Conservation (phyloP, 2,888 invertebrate genomes). For the Dichetophora obliterata region DNA sequence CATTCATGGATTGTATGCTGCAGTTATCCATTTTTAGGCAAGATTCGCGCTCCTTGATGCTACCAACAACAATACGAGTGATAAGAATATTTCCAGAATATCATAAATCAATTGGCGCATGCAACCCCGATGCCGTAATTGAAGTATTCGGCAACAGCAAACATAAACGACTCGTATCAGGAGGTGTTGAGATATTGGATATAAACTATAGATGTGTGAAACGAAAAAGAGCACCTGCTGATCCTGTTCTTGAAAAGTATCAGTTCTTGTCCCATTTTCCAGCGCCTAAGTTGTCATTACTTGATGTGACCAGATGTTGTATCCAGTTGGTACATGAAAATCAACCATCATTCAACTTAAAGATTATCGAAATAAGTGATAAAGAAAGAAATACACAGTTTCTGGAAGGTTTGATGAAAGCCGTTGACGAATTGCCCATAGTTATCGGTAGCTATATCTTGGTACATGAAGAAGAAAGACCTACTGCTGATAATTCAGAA, state of each 20-base stretch:
- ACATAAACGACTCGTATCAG: slow-evolving; percentile 71
- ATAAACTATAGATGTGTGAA: slow-evolving; percentile 80
- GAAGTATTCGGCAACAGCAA: slow-evolving; percentile 49
- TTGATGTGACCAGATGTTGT: slow-evolving; percentile 73
- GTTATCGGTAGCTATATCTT: slow-evolving; percentile 75
- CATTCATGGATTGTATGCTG: slow-evolving; percentile 88
- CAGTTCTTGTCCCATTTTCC: slow-evolving; percentile 76
- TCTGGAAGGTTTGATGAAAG: slow-evolving; percentile 72
- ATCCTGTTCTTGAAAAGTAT: slow-evolving; percentile 81
- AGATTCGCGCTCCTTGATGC: slow-evolving; percentile 77
- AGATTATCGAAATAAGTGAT: slow-evolving; percentile 72
- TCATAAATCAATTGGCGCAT: slow-evolving; percentile 68
- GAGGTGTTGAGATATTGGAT: slow-evolving; percentile 82
- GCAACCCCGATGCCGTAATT: slow-evolving; percentile 61
- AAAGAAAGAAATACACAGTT: slow-evolving; percentile 67
- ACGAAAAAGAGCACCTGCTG: slow-evolving; percentile 75
- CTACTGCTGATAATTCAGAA: neutral
- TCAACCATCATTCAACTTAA: slow-evolving; percentile 73
- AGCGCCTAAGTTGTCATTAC: slow-evolving; percentile 49
- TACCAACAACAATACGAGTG: slow-evolving; percentile 80
- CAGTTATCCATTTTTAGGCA: slow-evolving; percentile 80
- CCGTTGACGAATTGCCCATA: slow-evolving; percentile 76
- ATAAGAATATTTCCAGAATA: slow-evolving; percentile 76
- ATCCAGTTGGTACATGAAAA: slow-evolving; percentile 82
- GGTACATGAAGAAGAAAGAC: slow-evolving; percentile 56